A percentile compares a stretch with the other conserved stretches of the same genome.
Conservation (phyloP, 2,797 vertebrate genomes). For the Enteromius mattozi region DNA sequence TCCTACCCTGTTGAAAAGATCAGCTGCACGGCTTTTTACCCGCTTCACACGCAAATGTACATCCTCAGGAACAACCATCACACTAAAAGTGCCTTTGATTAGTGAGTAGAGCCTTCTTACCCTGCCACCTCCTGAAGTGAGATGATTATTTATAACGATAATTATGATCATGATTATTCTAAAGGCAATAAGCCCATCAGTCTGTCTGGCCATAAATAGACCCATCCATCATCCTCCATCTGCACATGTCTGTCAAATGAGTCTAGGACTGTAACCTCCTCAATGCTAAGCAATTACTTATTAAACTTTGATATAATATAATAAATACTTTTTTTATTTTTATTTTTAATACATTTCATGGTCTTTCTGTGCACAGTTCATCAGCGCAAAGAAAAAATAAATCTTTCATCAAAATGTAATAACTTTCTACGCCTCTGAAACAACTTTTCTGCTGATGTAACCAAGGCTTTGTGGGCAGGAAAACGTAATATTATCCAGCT, state of each 20-base stretch:
- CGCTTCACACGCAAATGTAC: not conserved
- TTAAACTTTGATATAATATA: not conserved
- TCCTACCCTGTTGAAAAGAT: not conserved
- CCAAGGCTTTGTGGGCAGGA: constrained; percentile 1
- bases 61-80: constrained; percentile 20
- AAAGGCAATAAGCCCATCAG: constrained; percentile 67
- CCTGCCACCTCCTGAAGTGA: constrained; percentile 28
- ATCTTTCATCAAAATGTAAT: not conserved
- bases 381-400: not conserved
- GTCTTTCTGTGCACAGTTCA: not conserved
- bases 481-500: constrained; percentile 12
- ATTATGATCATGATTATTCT: constrained; percentile 71
- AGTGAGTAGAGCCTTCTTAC: constrained; percentile 7
- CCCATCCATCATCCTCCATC: constrained; percentile 28
- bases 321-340: not conserved
- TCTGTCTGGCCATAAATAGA: constrained; percentile 68
- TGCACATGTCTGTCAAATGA: constrained; percentile 28
- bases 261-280: not conserved
- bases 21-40: not conserved
- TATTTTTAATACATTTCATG: not conserved
- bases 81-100: constrained; percentile 13
- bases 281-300: not conserved
- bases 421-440: not conserved
- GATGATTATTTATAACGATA: constrained; percentile 71
- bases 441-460: constrained; percentile 10